Evolutionary conservation across 2,888 invertebrate genomes (phyloP), one percentile per base, ranked within the genome.

Genomic region (Brachyptera putata): DNA sequence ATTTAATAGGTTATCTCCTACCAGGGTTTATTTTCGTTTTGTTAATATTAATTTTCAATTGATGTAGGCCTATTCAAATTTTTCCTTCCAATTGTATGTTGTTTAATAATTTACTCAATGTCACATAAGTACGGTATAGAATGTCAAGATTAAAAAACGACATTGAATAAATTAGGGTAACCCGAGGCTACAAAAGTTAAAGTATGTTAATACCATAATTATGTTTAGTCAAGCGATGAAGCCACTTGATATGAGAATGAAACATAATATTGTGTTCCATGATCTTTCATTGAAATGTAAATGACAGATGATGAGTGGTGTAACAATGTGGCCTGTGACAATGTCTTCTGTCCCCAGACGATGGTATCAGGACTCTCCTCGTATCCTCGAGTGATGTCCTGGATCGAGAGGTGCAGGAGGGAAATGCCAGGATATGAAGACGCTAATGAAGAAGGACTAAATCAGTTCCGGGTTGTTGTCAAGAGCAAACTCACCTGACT

Each of bases 371-470:
- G 41, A 18, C 21, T 41, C 18, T 16, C 16, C 18, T 18, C 16
- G 41, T 21, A 21, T 18, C 16, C 16, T 1, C 83, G 84, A 67
- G 77, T 85, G 24, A 71, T 77, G 60, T 75, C 76, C 57, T 86
- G 86, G 86, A 64, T 83, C 7, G 75, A 80, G 55, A 75, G 78
- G 61, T 85, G 85, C 69, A 73, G 76, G 25, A 65, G 74, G 50
- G 67, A 73, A 18, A 73, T 86, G 43, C 83, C 84, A 16, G 81
- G 81, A 34, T 72, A 68, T 61, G 65, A 63, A 3, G 62, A 66
- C 16, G 14, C n/a, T 4, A 69, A 68, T 14, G 26, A 24, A 9
- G 48, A 16, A 9, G 63, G 61, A 36, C 14, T 34, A 16, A 53
- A 53, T 7, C 21, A 2, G 5, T 11, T 53, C 36, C 13, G 34